phyloP scores from a whole-genome alignment of 1,140 invertebrate species.

The Acromyrmex charruanus region DNA sequence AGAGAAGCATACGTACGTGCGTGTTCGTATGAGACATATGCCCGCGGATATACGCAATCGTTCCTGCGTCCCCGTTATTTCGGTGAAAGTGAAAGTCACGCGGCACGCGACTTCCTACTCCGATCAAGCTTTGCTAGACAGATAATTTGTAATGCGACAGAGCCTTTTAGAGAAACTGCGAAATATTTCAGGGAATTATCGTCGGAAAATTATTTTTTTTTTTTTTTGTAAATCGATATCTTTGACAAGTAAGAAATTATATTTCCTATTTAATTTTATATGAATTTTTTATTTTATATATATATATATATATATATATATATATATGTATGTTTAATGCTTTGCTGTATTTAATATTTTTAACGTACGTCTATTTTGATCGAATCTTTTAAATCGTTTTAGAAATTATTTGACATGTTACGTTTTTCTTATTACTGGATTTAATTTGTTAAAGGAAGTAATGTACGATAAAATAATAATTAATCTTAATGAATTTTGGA shows the following conservation, averaged over 20 bases:
- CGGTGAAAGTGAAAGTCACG: constrained; percentile 83
- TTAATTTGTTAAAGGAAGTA: neutral
- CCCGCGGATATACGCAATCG: constrained; percentile 58
- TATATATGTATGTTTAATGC: too few species aligned
- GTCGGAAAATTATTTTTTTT: too few species aligned
- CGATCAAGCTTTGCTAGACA: constrained; percentile 61
- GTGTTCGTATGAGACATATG: constrained; percentile 49
- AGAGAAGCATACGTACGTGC: constrained; percentile 8
- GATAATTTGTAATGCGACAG: constrained; percentile 50
- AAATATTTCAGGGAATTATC: constrained; percentile 11
- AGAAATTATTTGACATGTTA: neutral
- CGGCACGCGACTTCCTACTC: constrained; percentile 72
- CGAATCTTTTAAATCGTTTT: neutral
- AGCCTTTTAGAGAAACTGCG: constrained; percentile 8
- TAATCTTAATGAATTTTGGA: neutral
- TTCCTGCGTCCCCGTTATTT: constrained; percentile 80
- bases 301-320: too few species aligned
- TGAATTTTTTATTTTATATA: neutral
- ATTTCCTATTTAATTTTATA: neutral
- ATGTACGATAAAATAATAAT: neutral
- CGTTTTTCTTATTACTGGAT: neutral
- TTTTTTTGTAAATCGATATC: neutral
- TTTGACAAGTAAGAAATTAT: neutral
- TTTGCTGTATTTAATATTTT: neutral
- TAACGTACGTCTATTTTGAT: neutral